Evolutionary conservation across 2,113 vertebrate genomes (phyloP).

Genomic region (Eurystomus gularis): DNA sequence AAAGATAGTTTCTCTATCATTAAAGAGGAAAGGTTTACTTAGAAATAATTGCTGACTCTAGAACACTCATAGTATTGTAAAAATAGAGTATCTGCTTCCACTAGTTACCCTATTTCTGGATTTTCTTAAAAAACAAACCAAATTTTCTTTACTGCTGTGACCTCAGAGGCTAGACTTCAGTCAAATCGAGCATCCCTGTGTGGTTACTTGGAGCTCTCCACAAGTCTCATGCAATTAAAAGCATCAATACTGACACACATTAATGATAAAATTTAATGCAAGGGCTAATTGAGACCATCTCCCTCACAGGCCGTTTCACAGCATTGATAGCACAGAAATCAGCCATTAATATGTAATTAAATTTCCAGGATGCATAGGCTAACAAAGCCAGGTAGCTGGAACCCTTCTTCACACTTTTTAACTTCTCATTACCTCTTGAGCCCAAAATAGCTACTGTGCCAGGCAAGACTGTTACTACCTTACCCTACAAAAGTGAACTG

Average conservation of each 20-base stretch:
- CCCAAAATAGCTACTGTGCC: not conserved
- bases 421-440: not conserved
- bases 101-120: not conserved
- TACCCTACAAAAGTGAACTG: not conserved
- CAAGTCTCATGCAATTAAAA: constrained; percentile 24
- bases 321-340: constrained; percentile 28
- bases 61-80: not conserved
- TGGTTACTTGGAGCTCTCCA: not conserved
- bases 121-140: not conserved
- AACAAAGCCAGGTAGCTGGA: constrained; percentile 24
- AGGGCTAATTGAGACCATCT: constrained; percentile 51
- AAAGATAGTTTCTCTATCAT: not conserved
- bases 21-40: not conserved
- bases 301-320: constrained; percentile 46
- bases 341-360: constrained; percentile 59
- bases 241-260: not conserved
- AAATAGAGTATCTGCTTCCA: not conserved
- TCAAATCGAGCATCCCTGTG: not conserved
- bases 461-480: not conserved
- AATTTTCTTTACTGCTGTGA: not conserved
- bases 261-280: constrained; percentile 50
- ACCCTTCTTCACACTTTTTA: constrained; percentile 31
- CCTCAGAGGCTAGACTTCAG: not conserved
- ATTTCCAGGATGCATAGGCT: constrained; percentile 16
- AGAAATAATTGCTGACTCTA: not conserved